Conservation (phyloP, 1,140 invertebrate species). For the Mya arenaria region DNA sequence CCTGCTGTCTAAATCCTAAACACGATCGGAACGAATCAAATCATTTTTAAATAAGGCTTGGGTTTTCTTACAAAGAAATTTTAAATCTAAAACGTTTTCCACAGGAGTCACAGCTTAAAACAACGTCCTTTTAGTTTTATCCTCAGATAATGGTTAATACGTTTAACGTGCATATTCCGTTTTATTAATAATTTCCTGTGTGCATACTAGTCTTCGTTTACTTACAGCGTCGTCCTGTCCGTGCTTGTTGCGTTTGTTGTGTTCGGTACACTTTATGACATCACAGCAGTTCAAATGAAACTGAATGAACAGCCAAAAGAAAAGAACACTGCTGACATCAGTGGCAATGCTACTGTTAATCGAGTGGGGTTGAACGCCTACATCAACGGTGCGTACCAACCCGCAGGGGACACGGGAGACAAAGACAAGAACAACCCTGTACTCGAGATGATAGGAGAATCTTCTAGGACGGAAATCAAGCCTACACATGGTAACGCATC, state of each 20-base stretch:
- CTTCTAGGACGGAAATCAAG: too few relatives aligned
- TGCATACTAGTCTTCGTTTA: not conserved
- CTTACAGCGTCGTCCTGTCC: not conserved
- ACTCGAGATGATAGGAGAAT: too few relatives aligned
- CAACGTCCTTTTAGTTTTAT: not conserved
- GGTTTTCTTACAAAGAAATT: not conserved
- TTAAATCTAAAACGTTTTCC: not conserved
- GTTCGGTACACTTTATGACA: constrained; percentile 34
- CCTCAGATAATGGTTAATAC: not conserved
- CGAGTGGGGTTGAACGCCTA: too few relatives aligned
- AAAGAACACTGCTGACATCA: too few relatives aligned
- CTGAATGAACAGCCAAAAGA: too few relatives aligned
- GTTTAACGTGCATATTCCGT: not conserved
- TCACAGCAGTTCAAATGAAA: not conserved
- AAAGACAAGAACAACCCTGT: too few relatives aligned
- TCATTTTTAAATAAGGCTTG: not conserved
- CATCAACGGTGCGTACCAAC: too few relatives aligned
- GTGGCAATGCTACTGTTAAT: too few relatives aligned
- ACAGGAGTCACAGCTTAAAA: not conserved
- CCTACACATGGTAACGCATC: too few relatives aligned
- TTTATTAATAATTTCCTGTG: not conserved
- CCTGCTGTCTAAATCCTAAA: too few relatives aligned
- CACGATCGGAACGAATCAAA: not conserved
- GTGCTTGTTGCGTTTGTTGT: not conserved
- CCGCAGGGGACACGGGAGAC: too few relatives aligned